Percentiles rank a stretch among this genome's conserved stretches.
Evolutionary conservation across 2,888 invertebrate genomes (phyloP).

Genomic region (Cheilosia pagana): DNA sequence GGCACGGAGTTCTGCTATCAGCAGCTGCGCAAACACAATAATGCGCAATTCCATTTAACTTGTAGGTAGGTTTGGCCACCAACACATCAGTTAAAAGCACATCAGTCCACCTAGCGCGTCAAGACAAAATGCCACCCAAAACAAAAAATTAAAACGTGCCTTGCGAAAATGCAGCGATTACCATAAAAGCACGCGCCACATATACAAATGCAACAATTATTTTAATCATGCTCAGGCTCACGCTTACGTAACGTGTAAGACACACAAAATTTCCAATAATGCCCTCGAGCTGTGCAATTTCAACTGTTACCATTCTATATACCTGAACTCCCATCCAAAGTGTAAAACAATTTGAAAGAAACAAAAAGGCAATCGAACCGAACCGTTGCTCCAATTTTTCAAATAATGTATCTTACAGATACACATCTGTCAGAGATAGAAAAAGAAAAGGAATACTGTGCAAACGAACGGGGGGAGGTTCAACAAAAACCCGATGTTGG

Average conservation of each 20-base stretch:
- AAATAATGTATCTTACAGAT: conserved; percentile 27
- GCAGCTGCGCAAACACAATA: too few species aligned
- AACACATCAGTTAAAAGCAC: too few species aligned
- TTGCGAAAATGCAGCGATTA: conserved; percentile 12
- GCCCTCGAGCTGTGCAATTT: conserved; percentile 22
- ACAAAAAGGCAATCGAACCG: conserved; percentile 9
- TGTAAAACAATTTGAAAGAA: conserved; percentile 2
- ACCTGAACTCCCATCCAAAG: conserved; percentile 14
- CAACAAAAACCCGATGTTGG: conserved; percentile 38
- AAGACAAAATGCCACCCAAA: conserved; percentile 1
- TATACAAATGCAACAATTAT: conserved; percentile 11
- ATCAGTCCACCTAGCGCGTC: too few species aligned
- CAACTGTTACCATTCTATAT: not conserved
- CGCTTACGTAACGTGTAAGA: conserved; percentile 7
- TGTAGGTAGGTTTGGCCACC: too few species aligned
- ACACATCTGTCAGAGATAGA: conserved; percentile 17
- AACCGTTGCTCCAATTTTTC: conserved; percentile 26
- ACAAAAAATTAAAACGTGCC: conserved; percentile 2
- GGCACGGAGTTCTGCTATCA: too few species aligned
- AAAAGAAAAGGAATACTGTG: not conserved
- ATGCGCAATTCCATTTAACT: too few species aligned
- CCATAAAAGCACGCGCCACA: conserved; percentile 19
- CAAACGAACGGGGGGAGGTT: not conserved
- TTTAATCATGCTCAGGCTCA: too few species aligned
- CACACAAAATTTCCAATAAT: conserved; percentile 12